A percentile compares a stretch with the other conserved stretches of the same genome.
phyloP scores from a whole-genome alignment of 2,113 vertebrate genomes.

The Hipposideros armiger region DNA sequence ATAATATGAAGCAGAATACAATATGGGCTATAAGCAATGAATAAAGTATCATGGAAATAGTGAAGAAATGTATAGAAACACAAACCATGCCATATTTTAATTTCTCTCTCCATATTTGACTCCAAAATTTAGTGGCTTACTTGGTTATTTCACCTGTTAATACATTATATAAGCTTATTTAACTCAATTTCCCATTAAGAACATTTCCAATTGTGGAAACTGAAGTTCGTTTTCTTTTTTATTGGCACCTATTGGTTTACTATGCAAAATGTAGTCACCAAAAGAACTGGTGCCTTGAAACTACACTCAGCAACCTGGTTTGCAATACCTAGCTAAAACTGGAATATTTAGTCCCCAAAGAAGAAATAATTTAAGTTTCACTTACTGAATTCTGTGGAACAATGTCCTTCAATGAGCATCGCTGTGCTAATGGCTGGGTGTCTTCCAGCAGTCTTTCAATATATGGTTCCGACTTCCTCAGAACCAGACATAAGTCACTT shows the following conservation, averaged over 20 bases:
- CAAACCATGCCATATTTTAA: not conserved
- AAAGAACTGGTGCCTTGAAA: not conserved
- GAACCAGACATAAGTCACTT: constrained; percentile 81
- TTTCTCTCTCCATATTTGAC: not conserved
- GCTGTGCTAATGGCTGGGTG: constrained; percentile 90
- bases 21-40: not conserved
- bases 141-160: constrained; percentile 19
- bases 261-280: constrained; percentile 31
- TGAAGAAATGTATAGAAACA: constrained; percentile 47
- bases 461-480: constrained; percentile 87
- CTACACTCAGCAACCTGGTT: constrained; percentile 9
- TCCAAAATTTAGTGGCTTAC: constrained; percentile 39
- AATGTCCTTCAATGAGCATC: constrained; percentile 93
- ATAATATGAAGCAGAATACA: constrained; percentile 9
- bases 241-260: not conserved
- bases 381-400: constrained; percentile 93
- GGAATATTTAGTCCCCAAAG: not conserved
- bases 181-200: constrained; percentile 47
- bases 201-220: not conserved
- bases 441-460: constrained; percentile 82
- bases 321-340: not conserved
- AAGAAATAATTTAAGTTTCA: constrained; percentile 50
- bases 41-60: not conserved
- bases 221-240: constrained; percentile 27
- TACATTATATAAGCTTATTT: not conserved